These are phyloP conservation scores for Nothocercus julius DNA, from an alignment of 2,113 vertebrate species.

Conservation along the genomic window DNA sequence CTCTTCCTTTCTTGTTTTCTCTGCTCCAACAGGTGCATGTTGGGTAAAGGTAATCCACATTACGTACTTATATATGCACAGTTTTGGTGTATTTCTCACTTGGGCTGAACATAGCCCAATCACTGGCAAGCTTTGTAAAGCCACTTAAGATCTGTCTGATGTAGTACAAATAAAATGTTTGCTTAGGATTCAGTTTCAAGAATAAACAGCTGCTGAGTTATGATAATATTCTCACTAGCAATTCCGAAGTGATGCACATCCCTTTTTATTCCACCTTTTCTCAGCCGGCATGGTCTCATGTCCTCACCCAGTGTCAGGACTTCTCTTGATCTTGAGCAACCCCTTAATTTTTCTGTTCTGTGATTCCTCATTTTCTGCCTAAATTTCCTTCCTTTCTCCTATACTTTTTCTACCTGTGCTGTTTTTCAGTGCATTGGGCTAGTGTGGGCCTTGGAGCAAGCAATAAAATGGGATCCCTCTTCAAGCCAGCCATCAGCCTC, in stretches of 20 bases:
- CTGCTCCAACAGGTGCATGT: background rate
- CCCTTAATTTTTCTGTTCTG: background rate
- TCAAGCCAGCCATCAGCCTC: background rate
- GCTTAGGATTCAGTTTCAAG: slow-evolving; percentile 12
- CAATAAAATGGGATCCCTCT: background rate
- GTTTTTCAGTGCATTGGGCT: background rate
- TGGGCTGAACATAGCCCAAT: background rate
- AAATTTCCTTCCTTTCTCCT: background rate
- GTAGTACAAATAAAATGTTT: slow-evolving; percentile 26
- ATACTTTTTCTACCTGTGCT: background rate
- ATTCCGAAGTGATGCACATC: background rate
- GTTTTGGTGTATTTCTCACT: background rate
- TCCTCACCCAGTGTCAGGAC: background rate
- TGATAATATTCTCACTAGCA: background rate
- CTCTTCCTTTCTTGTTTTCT: slow-evolving; percentile 12
- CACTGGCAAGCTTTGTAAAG: background rate
- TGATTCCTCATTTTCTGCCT: background rate
- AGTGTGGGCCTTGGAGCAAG: background rate
- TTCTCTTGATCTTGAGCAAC: background rate
- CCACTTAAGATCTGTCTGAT: background rate
- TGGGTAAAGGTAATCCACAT: background rate
- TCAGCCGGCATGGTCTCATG: background rate
- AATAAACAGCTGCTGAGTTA: slow-evolving; percentile 19
- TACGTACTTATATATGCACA: background rate
- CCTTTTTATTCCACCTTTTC: background rate